A percentile compares a stretch with the other conserved stretches of the same genome.
These are phyloP conservation scores for Myripristis murdjan DNA, from an alignment of 2,797 vertebrate species.

Conservation along the genomic window DNA sequence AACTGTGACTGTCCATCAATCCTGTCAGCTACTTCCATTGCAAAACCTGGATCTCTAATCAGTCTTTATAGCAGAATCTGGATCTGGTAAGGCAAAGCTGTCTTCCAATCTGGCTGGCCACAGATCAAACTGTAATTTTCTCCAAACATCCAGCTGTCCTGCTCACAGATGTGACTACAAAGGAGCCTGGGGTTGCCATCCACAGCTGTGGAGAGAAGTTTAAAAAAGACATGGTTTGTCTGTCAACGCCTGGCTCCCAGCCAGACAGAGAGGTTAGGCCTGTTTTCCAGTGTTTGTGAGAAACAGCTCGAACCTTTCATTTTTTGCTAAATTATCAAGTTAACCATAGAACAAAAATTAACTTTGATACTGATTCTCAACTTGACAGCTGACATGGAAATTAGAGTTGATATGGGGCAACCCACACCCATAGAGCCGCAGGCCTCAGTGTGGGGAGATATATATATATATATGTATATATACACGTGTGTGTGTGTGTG, in stretches of 20 bases:
- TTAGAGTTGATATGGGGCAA: constrained; percentile 43
- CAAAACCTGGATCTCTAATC: constrained; percentile 72
- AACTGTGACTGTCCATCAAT: constrained; percentile 53
- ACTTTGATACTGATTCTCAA: constrained; percentile 47
- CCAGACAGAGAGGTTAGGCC: constrained; percentile 63
- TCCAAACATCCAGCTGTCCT: constrained; percentile 79
- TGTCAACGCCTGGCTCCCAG: constrained; percentile 66
- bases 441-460: too few species aligned
- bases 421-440: constrained; percentile 23
- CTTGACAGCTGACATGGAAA: constrained; percentile 58
- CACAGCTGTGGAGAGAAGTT: constrained; percentile 80
- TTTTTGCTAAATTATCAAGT: constrained; percentile 30
- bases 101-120: constrained; percentile 64
- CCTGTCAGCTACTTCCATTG: constrained; percentile 35
- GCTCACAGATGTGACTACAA: constrained; percentile 82
- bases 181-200: constrained; percentile 72
- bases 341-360: constrained; percentile 40
- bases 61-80: constrained; percentile 63
- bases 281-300: constrained; percentile 44
- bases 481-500: too few species aligned
- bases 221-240: constrained; percentile 73
- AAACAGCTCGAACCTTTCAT: constrained; percentile 38
- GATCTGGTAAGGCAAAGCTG: constrained; percentile 60
- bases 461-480: too few species aligned
- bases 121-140: constrained; percentile 75